phyloP scores from a whole-genome alignment of 2,797 vertebrate genomes.

The Siniperca scherzeri region DNA sequence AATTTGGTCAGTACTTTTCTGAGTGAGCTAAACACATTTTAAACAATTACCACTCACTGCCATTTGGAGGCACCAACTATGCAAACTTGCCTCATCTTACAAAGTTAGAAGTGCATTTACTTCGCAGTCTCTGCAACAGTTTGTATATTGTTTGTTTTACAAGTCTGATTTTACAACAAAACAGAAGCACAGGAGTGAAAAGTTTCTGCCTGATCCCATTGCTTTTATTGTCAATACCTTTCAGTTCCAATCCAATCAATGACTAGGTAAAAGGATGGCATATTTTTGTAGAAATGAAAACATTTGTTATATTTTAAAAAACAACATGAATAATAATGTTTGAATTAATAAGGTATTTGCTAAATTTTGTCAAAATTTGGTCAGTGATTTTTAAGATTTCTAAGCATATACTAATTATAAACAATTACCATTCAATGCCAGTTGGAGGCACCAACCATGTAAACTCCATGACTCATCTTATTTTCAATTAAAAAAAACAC shows the following conservation, averaged over 20 bases:
- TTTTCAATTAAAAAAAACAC: conserved; percentile 6
- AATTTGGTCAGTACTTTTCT: too few species aligned
- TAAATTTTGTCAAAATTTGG: neutral
- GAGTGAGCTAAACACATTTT: too few species aligned
- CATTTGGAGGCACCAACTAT: too few species aligned
- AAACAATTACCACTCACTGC: too few species aligned
- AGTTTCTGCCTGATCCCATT: too few species aligned
- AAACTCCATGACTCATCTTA: neutral
- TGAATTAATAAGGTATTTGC: too few species aligned
- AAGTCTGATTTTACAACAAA: neutral
- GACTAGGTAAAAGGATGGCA: too few species aligned
- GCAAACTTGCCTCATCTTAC: too few species aligned
- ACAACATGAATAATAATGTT: neutral
- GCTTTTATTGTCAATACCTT: neutral
- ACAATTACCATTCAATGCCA: neutral
- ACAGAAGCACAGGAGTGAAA: neutral
- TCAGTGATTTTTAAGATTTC: neutral
- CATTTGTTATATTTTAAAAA: too few species aligned
- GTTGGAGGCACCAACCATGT: neutral
- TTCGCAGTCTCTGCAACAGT: neutral
- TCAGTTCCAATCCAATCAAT: neutral
- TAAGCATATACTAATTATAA: neutral
- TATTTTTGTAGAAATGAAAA: too few species aligned
- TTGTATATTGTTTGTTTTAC: neutral
- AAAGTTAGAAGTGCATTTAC: too few species aligned